Base-by-base conservation (phyloP, 2,797 vertebrate genomes). In the Lutjanus campechanus region DNA sequence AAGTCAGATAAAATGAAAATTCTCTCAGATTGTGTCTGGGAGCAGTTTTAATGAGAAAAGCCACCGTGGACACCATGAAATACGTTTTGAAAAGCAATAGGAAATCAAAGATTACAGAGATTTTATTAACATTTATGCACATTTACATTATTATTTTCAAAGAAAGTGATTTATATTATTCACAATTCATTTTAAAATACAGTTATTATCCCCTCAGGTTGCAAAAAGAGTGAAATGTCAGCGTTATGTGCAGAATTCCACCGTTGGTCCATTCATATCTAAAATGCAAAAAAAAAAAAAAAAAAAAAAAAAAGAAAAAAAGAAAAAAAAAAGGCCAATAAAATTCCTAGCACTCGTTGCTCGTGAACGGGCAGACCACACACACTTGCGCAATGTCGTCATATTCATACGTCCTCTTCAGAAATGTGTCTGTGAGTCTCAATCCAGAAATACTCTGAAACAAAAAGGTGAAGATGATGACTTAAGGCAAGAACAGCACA, bases 301-400 rank as follows among this genome's bases (percentile, higher is more conserved):
- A n/a, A n/a, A n/a, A n/a, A n/a, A n/a, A n/a, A n/a, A n/a, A n/a
- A n/a, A 8, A 25, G 15, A 54, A 55, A 73, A 64, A 69, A 64
- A 77, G 69, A 64, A 55, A 83, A 72, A 20, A 54, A 73, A 60
- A 81, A 74, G 0, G 15, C 56, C 13, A 0, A 58, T 73, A 73
- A 3, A 79, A 77, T 7, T 11, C 87, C 96, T 95, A 98, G 89
- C 91, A 94, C 93, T 97, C 96, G 10, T 95, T 94, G 87, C 94
- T 94, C 20, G 94, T 88, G 78, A 95, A 96, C 1, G 97, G 97
- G 67, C 97, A 97, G 82, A 99, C 95, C 76, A 99, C 98, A 79
- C 97, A 99, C 87, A 99, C 98, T 90, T 99, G 98, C 19, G 98
- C 98, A 1, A 99, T 97, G 93, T 99, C 98, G 50, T 99, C 98